phyloP scores from a whole-genome alignment of 2,113 vertebrate species.

The Heterotis niloticus region DNA sequence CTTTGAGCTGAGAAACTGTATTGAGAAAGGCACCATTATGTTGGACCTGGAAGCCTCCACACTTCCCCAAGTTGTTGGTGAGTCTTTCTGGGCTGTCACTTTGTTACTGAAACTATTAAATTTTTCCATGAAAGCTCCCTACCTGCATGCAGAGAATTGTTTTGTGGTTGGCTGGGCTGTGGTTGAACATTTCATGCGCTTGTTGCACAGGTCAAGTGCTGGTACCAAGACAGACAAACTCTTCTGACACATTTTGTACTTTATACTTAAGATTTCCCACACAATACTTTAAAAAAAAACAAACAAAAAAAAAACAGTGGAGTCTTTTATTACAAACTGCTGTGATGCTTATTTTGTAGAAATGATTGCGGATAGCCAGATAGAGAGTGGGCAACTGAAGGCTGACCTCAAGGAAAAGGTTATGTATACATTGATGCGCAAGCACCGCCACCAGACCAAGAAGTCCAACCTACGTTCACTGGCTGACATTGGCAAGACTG shows the following conservation, averaged over 20 bases:
- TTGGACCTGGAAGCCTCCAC: slow-evolving; percentile 84
- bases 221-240: background rate
- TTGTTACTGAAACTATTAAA: background rate
- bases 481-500: slow-evolving; percentile 95
- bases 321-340: background rate
- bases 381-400: slow-evolving; percentile 81
- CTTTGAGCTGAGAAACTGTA: slow-evolving; percentile 87
- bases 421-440: slow-evolving; percentile 85
- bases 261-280: too few relatives aligned
- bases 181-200: background rate
- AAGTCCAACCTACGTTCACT: slow-evolving; percentile 97
- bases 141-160: too few relatives aligned
- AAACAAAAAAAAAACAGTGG: too few relatives aligned
- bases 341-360: slow-evolving; percentile 61
- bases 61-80: slow-evolving; percentile 89
- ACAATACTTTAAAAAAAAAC: background rate
- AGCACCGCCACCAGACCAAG: slow-evolving; percentile 96
- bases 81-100: slow-evolving; percentile 35
- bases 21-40: slow-evolving; percentile 90
- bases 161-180: background rate
- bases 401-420: slow-evolving; percentile 88
- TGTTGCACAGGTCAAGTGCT: background rate
- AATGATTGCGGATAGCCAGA: slow-evolving; percentile 85
- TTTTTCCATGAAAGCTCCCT: background rate
- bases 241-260: too few relatives aligned